Percentiles rank a stretch among this genome's conserved stretches.
These are phyloP conservation scores for Lophura nycthemera DNA, from an alignment of 2,113 vertebrate genomes.

Conservation along the genomic window DNA sequence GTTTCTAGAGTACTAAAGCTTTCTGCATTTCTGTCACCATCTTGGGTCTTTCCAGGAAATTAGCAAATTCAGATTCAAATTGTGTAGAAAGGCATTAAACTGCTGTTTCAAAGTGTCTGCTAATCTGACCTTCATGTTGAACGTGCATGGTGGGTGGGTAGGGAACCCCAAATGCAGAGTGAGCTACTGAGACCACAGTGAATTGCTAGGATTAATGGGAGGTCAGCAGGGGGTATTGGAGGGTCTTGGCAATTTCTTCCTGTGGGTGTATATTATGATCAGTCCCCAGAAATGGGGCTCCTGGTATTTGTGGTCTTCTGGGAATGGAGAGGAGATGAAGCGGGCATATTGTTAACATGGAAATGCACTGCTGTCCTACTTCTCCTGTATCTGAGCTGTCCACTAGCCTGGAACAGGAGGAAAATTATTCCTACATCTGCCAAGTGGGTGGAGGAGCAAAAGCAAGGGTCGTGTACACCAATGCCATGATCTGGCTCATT, in stretches of 20 bases:
- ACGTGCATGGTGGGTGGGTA: background rate
- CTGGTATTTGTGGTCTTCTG: fast-evolving
- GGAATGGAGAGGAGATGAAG: background rate
- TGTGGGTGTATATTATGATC: background rate
- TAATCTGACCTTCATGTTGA: too few species aligned
- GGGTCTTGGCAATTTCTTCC: background rate
- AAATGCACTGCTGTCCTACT: background rate
- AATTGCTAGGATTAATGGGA: background rate
- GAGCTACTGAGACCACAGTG: background rate
- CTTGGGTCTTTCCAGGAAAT: too few species aligned
- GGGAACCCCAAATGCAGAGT: background rate
- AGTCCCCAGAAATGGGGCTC: background rate
- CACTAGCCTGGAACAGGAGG: background rate
- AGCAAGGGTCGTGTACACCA: background rate
- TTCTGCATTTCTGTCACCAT: too few species aligned
- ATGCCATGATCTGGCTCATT: background rate
- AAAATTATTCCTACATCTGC: background rate
- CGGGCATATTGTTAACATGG: fast-evolving
- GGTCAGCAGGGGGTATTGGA: fast-evolving
- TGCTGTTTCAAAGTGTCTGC: too few species aligned
- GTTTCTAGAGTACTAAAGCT: too few species aligned
- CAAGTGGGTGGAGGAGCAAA: background rate
- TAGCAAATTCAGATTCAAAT: too few species aligned
- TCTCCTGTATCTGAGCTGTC: background rate
- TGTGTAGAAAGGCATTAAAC: too few species aligned